Percentiles rank a stretch among this genome's conserved stretches.
Evolutionary conservation across 2,113 vertebrate species (phyloP).

Genomic region (Protomyctophum bolini): DNA sequence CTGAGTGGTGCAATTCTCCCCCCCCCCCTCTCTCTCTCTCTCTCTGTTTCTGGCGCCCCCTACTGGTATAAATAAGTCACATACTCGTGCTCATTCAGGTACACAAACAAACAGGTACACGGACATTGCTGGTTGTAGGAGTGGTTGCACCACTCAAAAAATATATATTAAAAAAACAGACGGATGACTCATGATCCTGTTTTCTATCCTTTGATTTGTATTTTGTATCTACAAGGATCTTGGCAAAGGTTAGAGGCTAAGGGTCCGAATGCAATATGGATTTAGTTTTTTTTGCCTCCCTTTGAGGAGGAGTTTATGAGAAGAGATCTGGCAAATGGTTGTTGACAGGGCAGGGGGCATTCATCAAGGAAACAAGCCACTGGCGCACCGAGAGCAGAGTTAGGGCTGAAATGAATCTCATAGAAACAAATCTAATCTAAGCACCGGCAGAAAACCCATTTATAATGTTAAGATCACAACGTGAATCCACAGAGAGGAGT

Average conservation of each 20-base stretch:
- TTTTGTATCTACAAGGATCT: slow-evolving; percentile 16
- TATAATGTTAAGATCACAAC: slow-evolving; percentile 70
- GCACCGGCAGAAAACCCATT: slow-evolving; percentile 64
- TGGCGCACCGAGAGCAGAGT: slow-evolving; percentile 63
- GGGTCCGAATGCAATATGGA: slow-evolving; percentile 12
- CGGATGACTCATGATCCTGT: slow-evolving; percentile 10
- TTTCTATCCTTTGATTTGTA: slow-evolving; percentile 15
- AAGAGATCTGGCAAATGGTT: slow-evolving; percentile 69
- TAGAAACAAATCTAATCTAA: slow-evolving; percentile 73
- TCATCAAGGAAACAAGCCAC: slow-evolving; percentile 73
- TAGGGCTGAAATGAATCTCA: slow-evolving; percentile 67
- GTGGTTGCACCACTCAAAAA: too few relatives aligned
- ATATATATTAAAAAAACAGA: slow-evolving; percentile 21
- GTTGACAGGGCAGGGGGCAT: slow-evolving; percentile 71
- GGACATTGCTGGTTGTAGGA: too few relatives aligned
- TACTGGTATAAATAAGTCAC: too few relatives aligned
- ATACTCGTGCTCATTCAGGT: too few relatives aligned
- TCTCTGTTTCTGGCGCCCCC: too few relatives aligned
- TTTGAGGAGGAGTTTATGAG: slow-evolving; percentile 61
- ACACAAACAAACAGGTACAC: too few relatives aligned
- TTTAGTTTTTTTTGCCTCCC: slow-evolving; percentile 32
- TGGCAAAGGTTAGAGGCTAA: slow-evolving; percentile 16
- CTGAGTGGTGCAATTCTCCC: too few relatives aligned
- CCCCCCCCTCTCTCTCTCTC: too few relatives aligned
- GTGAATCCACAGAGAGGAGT: slow-evolving; percentile 49